Evolutionary conservation across 2,888 invertebrate species (phyloP).

Genomic region (Cosmia trapezina): DNA sequence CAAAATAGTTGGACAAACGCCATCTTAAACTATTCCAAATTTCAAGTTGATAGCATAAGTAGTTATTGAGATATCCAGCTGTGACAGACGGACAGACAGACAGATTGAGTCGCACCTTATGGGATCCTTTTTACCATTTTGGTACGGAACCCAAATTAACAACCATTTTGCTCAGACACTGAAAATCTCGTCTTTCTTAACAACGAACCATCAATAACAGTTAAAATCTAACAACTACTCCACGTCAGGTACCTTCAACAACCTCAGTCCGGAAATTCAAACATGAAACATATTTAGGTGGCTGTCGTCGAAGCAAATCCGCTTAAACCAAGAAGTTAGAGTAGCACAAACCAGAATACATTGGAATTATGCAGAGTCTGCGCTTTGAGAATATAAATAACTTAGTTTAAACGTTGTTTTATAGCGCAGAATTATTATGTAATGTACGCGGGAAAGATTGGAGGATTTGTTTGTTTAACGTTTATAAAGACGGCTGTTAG

Average conservation of each 20-base stretch:
- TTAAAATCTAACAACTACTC: conserved; percentile 5
- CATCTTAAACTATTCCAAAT: no score
- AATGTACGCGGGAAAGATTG: conserved; percentile 20
- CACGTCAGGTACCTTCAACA: conserved; percentile 15
- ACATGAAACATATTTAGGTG: conserved; percentile 49
- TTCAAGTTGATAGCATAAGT: no score
- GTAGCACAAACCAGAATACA: conserved; percentile 58
- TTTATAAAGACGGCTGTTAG: background rate
- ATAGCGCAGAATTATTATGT: conserved; percentile 49
- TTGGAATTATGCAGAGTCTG: conserved; percentile 57
- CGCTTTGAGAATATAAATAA: conserved; percentile 57
- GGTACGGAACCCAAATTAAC: no score
- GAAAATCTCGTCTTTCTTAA: background rate
- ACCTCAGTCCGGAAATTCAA: conserved; percentile 56
- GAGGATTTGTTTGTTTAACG: conserved; percentile 26
- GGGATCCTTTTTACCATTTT: no score
- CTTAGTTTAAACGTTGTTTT: conserved; percentile 53
- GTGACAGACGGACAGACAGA: no score
- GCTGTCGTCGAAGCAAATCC: conserved; percentile 54
- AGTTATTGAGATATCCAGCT: no score
- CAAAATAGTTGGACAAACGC: no score
- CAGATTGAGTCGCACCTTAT: no score
- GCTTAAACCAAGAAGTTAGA: conserved; percentile 57
- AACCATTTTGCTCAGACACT: no score
- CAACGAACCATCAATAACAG: background rate